These are phyloP conservation scores for Ips typographus DNA, from an alignment of 1,140 invertebrate species.

Conservation along the genomic window DNA sequence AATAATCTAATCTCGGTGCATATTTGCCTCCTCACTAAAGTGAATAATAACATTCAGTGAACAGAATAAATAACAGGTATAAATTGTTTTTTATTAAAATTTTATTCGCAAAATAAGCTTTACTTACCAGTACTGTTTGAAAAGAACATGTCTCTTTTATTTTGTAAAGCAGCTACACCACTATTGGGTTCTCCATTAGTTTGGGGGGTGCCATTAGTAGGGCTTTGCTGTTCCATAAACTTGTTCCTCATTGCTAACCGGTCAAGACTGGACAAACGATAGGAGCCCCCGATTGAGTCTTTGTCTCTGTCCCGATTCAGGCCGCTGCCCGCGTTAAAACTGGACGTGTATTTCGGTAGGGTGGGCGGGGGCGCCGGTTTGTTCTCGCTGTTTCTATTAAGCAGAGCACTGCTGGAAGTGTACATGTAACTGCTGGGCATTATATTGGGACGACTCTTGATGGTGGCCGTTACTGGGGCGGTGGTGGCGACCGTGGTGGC, in stretches of 20 bases:
- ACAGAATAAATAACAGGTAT: no score
- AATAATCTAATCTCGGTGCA: no score
- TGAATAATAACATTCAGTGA: no score
- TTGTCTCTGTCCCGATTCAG: conserved; percentile 54
- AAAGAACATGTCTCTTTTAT: conserved; percentile 52
- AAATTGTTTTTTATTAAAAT: no score
- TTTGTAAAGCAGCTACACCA: conserved; percentile 41
- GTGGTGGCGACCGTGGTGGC: conserved; percentile 49
- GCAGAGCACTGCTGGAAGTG: conserved; percentile 51
- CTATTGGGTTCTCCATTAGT: conserved; percentile 39
- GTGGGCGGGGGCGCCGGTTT: conserved; percentile 61
- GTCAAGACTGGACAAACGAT: conserved; percentile 65
- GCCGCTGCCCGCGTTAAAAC: conserved; percentile 59
- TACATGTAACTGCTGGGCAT: conserved; percentile 54
- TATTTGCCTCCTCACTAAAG: no score
- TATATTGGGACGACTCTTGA: conserved; percentile 52
- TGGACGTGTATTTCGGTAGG: conserved; percentile 62
- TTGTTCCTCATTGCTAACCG: conserved; percentile 65
- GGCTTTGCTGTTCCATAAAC: conserved; percentile 57
- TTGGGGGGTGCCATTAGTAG: conserved; percentile 47
- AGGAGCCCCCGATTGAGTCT: conserved; percentile 59
- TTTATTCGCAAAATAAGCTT: no score
- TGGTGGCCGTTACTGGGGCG: conserved; percentile 49
- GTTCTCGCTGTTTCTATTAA: conserved; percentile 50
- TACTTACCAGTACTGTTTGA: conserved; percentile 17